Evolutionary conservation across 2,888 invertebrate genomes (phyloP), one percentile per base, ranked within the genome.

Genomic region (Leptopilina myrica): DNA sequence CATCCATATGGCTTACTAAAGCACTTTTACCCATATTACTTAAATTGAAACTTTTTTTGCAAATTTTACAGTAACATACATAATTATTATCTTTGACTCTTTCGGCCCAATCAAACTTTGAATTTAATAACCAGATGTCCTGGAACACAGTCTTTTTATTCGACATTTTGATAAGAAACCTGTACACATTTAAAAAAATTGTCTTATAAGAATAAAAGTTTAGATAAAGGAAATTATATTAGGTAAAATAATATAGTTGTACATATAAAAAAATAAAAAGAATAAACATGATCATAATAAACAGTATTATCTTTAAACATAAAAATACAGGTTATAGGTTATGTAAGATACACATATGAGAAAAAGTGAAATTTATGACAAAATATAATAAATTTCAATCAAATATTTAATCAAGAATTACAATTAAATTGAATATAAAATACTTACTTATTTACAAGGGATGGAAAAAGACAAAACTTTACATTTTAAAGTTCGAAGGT

Each of bases 11-110:
- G 5, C 69, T 69, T 69, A 69, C 12, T 12, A 69, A 69, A 5
- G 69, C 69, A 15, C 46, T 69, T 69, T 53, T 69, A 49, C 69
- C 69, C 69, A 69, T 69, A 20, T 46, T 49, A 69, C 69, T 69
- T 8, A 69, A 49, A 20, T 69, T 40, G 43, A 69, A 49, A 15
- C 43, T 33, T 40, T 20, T 69, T 69, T 69, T 69, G 43, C 69
- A 69, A 15, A 46, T 49, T 20, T n/a, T 49, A 53, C 69, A 69
- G 33, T 69, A 40, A 69, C 49, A 65, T 8, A 14, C 15, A 40
- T 15, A 49, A 12, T 49, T 8, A 53, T 64, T 59, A 3, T 77
- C 15, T 33, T 64, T 26, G 7, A 65, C 15, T 59, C 65, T 49
- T 77, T 77, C 53, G 20, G 66, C 56, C 77, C 77, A 77, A 59